phyloP scores from a whole-genome alignment of 2,888 invertebrate species.

The Athalia rosae region DNA sequence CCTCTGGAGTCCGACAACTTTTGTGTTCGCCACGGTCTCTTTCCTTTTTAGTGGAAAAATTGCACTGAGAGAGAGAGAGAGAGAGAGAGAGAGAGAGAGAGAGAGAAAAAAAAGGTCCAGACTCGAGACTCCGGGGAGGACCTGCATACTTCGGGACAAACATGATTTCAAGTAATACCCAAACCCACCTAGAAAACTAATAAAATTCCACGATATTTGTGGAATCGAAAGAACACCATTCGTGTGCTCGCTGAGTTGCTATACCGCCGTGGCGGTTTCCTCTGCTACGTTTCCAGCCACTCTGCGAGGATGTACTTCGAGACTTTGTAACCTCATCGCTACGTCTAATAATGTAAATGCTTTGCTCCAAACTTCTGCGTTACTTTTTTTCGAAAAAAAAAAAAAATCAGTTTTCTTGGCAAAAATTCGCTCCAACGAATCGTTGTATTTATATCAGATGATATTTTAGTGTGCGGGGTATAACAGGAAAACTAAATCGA shows the following conservation, averaged over 20 bases:
- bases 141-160: slow-evolving; percentile 62
- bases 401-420: slow-evolving; percentile 19
- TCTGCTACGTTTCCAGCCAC: neutral
- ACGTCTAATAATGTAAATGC: slow-evolving; percentile 38
- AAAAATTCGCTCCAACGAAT: neutral
- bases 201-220: slow-evolving; percentile 41
- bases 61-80: neutral
- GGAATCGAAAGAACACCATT: slow-evolving; percentile 33
- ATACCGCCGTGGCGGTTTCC: neutral
- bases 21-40: slow-evolving; percentile 4
- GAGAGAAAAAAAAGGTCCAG: neutral
- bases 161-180: slow-evolving; percentile 64
- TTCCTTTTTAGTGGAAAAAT: neutral
- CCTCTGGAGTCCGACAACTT: neutral
- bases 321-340: slow-evolving; percentile 35
- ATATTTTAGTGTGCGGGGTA: no score
- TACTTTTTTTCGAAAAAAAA: slow-evolving; percentile 21
- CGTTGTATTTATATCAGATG: neutral
- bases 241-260: neutral
- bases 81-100: neutral
- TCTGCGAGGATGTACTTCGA: neutral
- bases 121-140: neutral
- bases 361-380: neutral
- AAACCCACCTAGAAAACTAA: slow-evolving; percentile 5
- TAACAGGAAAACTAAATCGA: no score